A percentile compares a stretch with the other conserved stretches of the same genome.
phyloP scores from a whole-genome alignment of 2,797 vertebrate species.

The Heliangelus exortis region DNA sequence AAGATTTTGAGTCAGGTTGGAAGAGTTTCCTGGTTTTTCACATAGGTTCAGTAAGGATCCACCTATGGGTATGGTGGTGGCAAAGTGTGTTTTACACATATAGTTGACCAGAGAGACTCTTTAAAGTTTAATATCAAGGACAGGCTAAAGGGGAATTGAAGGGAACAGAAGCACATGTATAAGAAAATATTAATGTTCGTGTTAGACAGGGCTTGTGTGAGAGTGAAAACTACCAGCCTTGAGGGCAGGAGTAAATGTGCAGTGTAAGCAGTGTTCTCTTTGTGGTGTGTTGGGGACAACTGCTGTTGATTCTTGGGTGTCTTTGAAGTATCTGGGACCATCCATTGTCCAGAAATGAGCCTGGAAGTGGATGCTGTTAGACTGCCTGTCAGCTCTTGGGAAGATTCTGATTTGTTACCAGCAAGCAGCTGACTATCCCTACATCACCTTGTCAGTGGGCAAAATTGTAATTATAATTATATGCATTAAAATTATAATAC shows the following conservation, averaged over 20 bases:
- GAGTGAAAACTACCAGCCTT: not conserved
- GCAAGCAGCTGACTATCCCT: not conserved
- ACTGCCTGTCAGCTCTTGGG: not conserved
- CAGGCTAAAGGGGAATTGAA: not conserved
- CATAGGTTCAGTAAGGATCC: not conserved
- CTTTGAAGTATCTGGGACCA: not conserved
- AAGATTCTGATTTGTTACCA: not conserved
- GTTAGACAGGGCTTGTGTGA: not conserved
- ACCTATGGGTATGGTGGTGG: fast-evolving
- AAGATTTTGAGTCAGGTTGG: not conserved
- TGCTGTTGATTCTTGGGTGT: not conserved
- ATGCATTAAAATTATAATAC: too few relatives aligned
- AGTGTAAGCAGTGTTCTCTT: not conserved
- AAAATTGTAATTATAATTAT: too few relatives aligned
- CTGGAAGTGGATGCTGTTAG: not conserved
- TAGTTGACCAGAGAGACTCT: not conserved
- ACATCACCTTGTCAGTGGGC: not conserved
- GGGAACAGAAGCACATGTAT: fast-evolving
- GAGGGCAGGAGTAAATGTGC: not conserved
- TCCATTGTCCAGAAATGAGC: not conserved
- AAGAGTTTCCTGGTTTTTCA: not conserved
- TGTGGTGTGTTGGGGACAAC: not conserved
- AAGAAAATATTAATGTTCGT: not conserved
- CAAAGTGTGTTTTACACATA: fast-evolving
- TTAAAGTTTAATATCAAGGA: not conserved